Base-by-base conservation (phyloP, 1,140 invertebrate species). In the Lucilia sericata region DNA sequence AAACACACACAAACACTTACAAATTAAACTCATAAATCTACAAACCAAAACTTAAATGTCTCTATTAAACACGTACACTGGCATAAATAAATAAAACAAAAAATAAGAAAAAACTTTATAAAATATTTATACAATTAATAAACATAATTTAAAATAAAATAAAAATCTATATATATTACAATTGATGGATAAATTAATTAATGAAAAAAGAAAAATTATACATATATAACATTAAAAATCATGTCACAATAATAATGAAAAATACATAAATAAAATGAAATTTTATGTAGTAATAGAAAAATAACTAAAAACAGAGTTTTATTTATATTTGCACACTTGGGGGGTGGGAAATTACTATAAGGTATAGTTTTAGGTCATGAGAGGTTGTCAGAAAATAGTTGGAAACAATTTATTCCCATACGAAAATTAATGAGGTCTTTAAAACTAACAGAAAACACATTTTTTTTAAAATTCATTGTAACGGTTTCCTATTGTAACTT, bases 221-320 rank as follows among this genome's bases (percentile, higher is more conserved):
- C 3, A 60, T 21, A 70, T 25, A 70, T 9, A 70, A 70, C 9
- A 25, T 21, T 12, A 70, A 70, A n/a, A 9, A 70, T 25, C 5
- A 17, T 60, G n/a, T 14, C 14, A 60, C 2, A 60, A 60, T 17
- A 60, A 60, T n/a, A 60, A 75, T 30, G 12, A 75, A 19, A 51
- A 1, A 80, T 80, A 51, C 76, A 80, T 80, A 80, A 80, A 80
- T 80, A 80, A 70, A 80, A 80, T 80, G 47, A 80, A 70, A 80
- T 80, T 80, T 80, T 80, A 80, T 80, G 76, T 80, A 80, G 76
- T 42, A 51, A 80, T 80, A 80, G 76, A 51, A 78, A 78, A 78
- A 78, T 47, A 42, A 70, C 47, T 47, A 47, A 19, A 19, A 49
- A 80, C n/a, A 49, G 10, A 21, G 65, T 70, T 70, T 70, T 25